Conservation (phyloP, 2,888 invertebrate species). For the Diabrotica balteata region DNA sequence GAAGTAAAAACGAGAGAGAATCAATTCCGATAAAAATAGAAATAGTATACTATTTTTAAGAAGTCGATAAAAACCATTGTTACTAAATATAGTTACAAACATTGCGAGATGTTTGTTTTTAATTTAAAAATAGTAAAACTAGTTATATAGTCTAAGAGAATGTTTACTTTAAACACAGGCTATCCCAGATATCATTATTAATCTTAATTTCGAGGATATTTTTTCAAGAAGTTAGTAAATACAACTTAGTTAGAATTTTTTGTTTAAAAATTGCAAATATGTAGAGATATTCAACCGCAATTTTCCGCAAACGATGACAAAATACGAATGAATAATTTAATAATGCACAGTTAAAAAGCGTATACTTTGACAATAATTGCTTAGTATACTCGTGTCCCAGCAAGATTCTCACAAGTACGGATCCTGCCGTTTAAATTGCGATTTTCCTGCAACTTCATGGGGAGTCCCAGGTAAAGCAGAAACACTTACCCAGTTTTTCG, state of each 20-base stretch:
- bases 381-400: slow-evolving; percentile 23
- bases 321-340: neutral
- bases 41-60: slow-evolving; percentile 52
- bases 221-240: slow-evolving; percentile 8
- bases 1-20: slow-evolving; percentile 28
- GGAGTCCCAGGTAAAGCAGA: no score
- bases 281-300: neutral
- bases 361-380: no score
- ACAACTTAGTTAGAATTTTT: slow-evolving; percentile 6
- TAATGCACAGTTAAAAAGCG: no score
- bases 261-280: neutral
- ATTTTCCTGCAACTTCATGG: neutral
- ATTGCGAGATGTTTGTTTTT: slow-evolving; percentile 48
- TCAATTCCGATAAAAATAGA: slow-evolving; percentile 45
- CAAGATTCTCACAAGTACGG: slow-evolving; percentile 37
- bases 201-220: slow-evolving; percentile 10
- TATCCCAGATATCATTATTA: slow-evolving; percentile 17
- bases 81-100: slow-evolving; percentile 53
- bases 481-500: slow-evolving; percentile 32
- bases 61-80: slow-evolving; percentile 53
- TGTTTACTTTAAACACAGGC: slow-evolving; percentile 23
- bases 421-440: slow-evolving; percentile 3
- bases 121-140: slow-evolving; percentile 44
- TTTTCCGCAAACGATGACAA: slow-evolving; percentile 8
- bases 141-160: slow-evolving; percentile 32